These are phyloP conservation scores for Dinothrombium tinctorium DNA, from an alignment of 1,140 invertebrate genomes.

Conservation along the genomic window DNA sequence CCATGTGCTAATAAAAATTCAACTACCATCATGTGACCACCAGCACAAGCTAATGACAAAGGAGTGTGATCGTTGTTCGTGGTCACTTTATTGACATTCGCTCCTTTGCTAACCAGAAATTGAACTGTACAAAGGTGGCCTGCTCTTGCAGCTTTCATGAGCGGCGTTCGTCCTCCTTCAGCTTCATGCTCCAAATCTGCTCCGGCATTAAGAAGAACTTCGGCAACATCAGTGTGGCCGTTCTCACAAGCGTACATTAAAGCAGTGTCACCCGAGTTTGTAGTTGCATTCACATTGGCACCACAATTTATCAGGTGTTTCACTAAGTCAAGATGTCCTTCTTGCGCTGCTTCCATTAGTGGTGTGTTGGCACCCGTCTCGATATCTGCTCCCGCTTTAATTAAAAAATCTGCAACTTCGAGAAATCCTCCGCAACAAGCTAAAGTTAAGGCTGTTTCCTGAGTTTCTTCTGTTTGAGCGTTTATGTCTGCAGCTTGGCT, in stretches of 20 bases:
- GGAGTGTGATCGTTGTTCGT: constrained; percentile 96
- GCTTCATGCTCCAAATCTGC: constrained; percentile 82
- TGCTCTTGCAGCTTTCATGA: constrained; percentile 97
- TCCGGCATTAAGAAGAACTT: constrained; percentile 58
- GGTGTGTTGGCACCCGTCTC: constrained; percentile 89
- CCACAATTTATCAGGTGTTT: constrained; percentile 47
- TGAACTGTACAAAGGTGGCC: constrained; percentile 96
- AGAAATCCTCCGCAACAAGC: constrained; percentile 92
- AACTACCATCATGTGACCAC: constrained; percentile 84
- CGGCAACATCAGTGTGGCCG: constrained; percentile 77
- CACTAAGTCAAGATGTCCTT: constrained; percentile 83
- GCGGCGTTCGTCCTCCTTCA: constrained; percentile 75
- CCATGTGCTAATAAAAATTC: constrained; percentile 65
- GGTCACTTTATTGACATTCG: constrained; percentile 49
- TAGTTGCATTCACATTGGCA: constrained; percentile 77
- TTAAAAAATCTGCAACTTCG: constrained; percentile 87
- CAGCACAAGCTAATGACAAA: constrained; percentile 73
- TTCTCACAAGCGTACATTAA: constrained; percentile 90
- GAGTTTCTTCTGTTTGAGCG: constrained; percentile 90
- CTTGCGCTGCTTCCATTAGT: constrained; percentile 92
- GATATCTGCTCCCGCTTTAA: constrained; percentile 82
- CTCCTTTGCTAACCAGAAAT: constrained; percentile 75
- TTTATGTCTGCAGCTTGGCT: constrained; percentile 88
- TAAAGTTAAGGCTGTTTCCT: constrained; percentile 86
- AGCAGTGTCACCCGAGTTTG: constrained; percentile 74